A percentile compares a stretch with the other conserved stretches of the same genome.
Evolutionary conservation across 53 echinoderm and acorn worm species (phyloP).

Genomic region (Apostichopus leukothele): DNA sequence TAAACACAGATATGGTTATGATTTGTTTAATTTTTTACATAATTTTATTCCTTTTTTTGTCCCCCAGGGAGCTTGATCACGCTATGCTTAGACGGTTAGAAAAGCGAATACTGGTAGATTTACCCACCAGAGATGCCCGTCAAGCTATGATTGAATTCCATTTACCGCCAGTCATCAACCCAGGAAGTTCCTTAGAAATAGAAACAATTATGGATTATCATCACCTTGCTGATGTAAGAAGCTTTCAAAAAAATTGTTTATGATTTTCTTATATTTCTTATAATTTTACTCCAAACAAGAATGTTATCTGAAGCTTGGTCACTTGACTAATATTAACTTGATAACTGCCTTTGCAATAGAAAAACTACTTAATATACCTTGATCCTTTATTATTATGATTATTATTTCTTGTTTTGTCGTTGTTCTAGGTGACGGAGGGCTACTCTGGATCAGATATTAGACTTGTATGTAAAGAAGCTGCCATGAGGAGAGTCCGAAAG

Average conservation of each 20-base stretch:
- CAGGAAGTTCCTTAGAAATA: slow-evolving; percentile 80
- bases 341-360: too few species aligned
- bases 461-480: slow-evolving; percentile 90
- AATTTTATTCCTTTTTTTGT: not conserved
- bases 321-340: too few species aligned
- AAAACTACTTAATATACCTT: too few species aligned
- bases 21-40: too few species aligned
- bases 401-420: not conserved
- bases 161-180: slow-evolving; percentile 75
- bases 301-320: too few species aligned
- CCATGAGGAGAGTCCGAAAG: slow-evolving; percentile 92
- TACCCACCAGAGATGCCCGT: slow-evolving; percentile 80
- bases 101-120: slow-evolving; percentile 89
- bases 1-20: too few species aligned
- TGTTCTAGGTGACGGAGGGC: slow-evolving; percentile 73
- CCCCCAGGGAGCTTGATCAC: slow-evolving; percentile 88
- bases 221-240: slow-evolving; percentile 70
- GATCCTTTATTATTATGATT: too few species aligned
- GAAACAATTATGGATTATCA: slow-evolving; percentile 81
- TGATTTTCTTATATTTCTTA: not conserved
- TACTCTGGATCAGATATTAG: slow-evolving; percentile 94
- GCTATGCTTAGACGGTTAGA: slow-evolving; percentile 92
- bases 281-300: too few species aligned
- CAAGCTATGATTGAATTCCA: slow-evolving; percentile 87
- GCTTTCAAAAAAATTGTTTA: too few species aligned